Evolutionary conservation across 1,140 invertebrate genomes (phyloP).

Genomic region (Conus betulinus): DNA sequence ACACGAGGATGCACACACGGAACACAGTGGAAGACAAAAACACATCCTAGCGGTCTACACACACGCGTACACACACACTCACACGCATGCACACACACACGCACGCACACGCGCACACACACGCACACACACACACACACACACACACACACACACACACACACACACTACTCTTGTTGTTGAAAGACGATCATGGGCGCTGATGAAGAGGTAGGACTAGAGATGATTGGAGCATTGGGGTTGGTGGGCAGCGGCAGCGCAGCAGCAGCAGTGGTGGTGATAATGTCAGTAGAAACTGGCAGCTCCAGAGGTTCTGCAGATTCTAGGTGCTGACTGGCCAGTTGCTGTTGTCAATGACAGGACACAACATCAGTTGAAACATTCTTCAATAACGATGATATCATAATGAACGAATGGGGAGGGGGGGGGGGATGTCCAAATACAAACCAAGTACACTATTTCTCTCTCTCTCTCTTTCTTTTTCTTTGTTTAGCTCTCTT

Average conservation of each 20-base stretch:
- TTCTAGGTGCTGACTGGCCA: constrained; percentile 49
- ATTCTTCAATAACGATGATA: neutral
- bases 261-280: neutral
- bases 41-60: neutral
- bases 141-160: neutral
- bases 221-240: constrained; percentile 8
- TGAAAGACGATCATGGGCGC: constrained; percentile 23
- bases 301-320: neutral
- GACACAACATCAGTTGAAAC: neutral
- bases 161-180: neutral
- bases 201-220: constrained; percentile 1
- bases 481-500: too few relatives aligned
- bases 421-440: neutral
- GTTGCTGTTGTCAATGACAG: constrained; percentile 46
- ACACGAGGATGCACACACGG: too few relatives aligned
- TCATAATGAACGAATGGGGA: neutral
- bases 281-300: neutral
- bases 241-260: constrained; percentile 24
- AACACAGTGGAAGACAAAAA: too few relatives aligned
- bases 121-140: neutral
- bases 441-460: too few relatives aligned
- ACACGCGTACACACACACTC: constrained; percentile 5
- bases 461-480: too few relatives aligned
- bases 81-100: constrained; percentile 1
- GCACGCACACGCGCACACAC: neutral